These are phyloP conservation scores for Troides oblongomaculatus DNA, from an alignment of 2,888 invertebrate species.

Conservation along the genomic window DNA sequence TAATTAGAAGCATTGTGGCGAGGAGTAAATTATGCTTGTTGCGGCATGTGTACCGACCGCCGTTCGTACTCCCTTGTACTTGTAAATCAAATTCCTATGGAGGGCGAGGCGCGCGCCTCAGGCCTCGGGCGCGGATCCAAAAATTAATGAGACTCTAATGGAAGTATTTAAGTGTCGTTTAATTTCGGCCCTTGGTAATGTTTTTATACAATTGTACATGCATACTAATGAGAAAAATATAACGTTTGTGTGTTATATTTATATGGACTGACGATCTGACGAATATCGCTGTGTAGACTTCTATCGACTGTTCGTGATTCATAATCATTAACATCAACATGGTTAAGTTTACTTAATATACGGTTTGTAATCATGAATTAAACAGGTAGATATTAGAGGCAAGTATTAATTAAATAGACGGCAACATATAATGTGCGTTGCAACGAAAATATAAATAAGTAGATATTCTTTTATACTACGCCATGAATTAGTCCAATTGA, in stretches of 20 bases:
- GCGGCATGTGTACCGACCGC: conserved; percentile 52
- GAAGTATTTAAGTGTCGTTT: conserved; percentile 56
- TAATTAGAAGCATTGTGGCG: conserved; percentile 77
- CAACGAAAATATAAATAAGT: too few relatives aligned
- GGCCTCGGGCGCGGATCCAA: conserved; percentile 71
- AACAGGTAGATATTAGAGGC: too few relatives aligned
- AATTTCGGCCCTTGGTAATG: conserved; percentile 37
- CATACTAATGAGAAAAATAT: conserved; percentile 31
- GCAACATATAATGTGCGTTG: too few relatives aligned
- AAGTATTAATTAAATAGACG: too few relatives aligned
- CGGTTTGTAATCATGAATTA: too few relatives aligned
- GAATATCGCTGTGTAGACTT: too few relatives aligned
- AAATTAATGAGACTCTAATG: conserved; percentile 75
- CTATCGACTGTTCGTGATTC: too few relatives aligned
- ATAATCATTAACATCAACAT: too few relatives aligned
- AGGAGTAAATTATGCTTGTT: conserved; percentile 65
- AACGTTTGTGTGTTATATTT: not conserved
- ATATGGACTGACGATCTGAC: too few relatives aligned
- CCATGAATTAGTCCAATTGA: too few relatives aligned
- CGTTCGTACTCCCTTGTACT: conserved; percentile 39
- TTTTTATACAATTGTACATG: conserved; percentile 31
- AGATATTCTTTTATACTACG: too few relatives aligned
- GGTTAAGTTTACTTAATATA: too few relatives aligned
- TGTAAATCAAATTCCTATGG: conserved; percentile 68
- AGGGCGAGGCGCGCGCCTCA: conserved; percentile 54